These are phyloP conservation scores for Trematomus bernacchii DNA, from an alignment of 2,797 vertebrate genomes.

Conservation along the genomic window DNA sequence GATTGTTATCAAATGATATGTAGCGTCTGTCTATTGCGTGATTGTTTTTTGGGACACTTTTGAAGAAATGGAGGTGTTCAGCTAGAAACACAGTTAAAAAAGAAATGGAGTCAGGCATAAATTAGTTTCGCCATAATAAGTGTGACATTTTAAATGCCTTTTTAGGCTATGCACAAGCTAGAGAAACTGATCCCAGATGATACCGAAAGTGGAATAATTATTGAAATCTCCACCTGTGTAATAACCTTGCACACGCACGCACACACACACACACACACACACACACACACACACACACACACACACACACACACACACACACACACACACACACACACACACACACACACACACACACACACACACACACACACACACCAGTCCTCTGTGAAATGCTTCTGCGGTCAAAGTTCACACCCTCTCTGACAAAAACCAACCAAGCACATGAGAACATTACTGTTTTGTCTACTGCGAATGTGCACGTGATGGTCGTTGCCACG, in stretches of 20 bases:
- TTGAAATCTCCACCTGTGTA: too few relatives aligned
- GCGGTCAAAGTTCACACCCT: slow-evolving; percentile 32
- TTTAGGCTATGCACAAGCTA: not conserved
- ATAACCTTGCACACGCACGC: too few relatives aligned
- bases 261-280: not conserved
- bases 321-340: not conserved
- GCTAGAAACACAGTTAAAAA: too few relatives aligned
- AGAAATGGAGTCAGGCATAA: too few relatives aligned
- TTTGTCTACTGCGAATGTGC: too few relatives aligned
- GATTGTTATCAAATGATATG: not conserved
- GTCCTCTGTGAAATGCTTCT: slow-evolving; percentile 8
- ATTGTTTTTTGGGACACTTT: not conserved
- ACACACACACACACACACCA: not conserved
- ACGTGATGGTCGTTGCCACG: not conserved
- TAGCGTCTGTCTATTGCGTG: not conserved
- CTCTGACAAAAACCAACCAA: slow-evolving; percentile 5
- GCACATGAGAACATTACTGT: not conserved
- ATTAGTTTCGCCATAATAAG: too few relatives aligned
- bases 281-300: not conserved
- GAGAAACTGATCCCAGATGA: too few relatives aligned
- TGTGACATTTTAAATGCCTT: not conserved
- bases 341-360: not conserved
- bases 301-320: too few relatives aligned
- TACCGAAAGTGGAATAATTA: too few relatives aligned
- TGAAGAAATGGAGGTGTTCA: too few relatives aligned